Evolutionary conservation across 1,140 invertebrate species (phyloP), one percentile per base, ranked within the genome.

Genomic region (Euborellia annulipes): DNA sequence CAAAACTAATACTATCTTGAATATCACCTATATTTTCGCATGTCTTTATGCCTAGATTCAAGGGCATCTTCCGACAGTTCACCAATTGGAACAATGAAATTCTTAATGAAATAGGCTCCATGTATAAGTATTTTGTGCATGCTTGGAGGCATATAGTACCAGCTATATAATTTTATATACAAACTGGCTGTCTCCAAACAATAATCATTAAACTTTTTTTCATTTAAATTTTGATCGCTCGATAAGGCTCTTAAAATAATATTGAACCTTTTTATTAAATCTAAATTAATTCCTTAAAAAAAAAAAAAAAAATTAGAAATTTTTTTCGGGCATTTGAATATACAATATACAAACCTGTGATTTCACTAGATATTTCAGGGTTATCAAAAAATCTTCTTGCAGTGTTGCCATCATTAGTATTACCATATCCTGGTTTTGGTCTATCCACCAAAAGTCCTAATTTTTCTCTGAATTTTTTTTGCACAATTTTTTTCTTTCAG

Each of bases 401-500:
- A 18, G 59, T 63, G 45, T 63, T 63, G 19, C 58, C 56, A 46
- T 63, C 58, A 57, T 63, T 64, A 7, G 55, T 58, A 44, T 50
- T 62, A 8, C 58, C 62, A 41, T 47, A 55, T 20, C 59, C 60
- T 41, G 11, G 55, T 44, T 59, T 61, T 43, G 56, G 56, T 34
- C 50, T 52, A 48, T 63, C 61, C 1, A 63, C 51, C 3, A 52
- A 11, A 9, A 56, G 41, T 16, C 52, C 49, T 16, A 54, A 39
- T 50, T 54, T n/a, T n/a, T n/a, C n/a, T n/a, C n/a, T n/a, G n/a
- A n/a, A n/a, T n/a, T n/a, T n/a, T n/a, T n/a, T n/a, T n/a, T n/a
- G n/a, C n/a, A n/a, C n/a, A n/a, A n/a, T n/a, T n/a, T n/a, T n/a
- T n/a, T n/a, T n/a, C n/a, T n/a, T n/a, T n/a, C n/a, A n/a, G n/a